Conservation (phyloP, 2,888 invertebrate genomes). For the Dolichopus griseipennis region DNA sequence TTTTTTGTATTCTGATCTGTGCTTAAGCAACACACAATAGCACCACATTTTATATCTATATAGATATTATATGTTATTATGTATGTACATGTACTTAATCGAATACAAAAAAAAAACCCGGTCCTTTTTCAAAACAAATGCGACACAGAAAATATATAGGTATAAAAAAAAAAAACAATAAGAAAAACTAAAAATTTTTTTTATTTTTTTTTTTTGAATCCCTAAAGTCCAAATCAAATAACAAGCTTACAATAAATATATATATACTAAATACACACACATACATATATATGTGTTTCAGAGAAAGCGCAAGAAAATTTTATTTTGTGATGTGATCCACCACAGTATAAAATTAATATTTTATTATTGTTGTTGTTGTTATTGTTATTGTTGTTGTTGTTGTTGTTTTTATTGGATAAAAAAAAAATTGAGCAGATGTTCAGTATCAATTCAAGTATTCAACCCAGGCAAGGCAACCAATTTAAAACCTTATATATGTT, state of each 20-base stretch:
- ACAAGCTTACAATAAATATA: background rate
- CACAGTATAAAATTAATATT: background rate
- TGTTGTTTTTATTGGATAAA: background rate
- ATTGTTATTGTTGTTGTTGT: no score
- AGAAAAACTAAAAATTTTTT: no score
- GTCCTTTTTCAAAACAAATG: no score
- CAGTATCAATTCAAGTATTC: background rate
- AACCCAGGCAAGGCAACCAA: background rate
- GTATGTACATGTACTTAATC: no score
- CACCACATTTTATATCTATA: no score
- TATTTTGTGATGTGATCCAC: background rate
- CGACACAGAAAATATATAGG: no score
- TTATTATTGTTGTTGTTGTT: no score
- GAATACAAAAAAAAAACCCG: no score
- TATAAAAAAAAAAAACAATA: no score
- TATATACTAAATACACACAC: background rate
- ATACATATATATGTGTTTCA: no score
- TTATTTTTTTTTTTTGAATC: no score
- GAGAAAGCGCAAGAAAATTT: background rate
- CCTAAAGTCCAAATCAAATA: background rate
- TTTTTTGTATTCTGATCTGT: background rate
- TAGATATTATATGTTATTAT: no score
- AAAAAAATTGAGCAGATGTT: constrained; percentile 4
- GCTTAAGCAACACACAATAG: background rate
- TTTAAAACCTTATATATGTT: background rate